Base-by-base conservation (phyloP, 2,888 invertebrate species). In the Zhuqinia jingwanae region DNA sequence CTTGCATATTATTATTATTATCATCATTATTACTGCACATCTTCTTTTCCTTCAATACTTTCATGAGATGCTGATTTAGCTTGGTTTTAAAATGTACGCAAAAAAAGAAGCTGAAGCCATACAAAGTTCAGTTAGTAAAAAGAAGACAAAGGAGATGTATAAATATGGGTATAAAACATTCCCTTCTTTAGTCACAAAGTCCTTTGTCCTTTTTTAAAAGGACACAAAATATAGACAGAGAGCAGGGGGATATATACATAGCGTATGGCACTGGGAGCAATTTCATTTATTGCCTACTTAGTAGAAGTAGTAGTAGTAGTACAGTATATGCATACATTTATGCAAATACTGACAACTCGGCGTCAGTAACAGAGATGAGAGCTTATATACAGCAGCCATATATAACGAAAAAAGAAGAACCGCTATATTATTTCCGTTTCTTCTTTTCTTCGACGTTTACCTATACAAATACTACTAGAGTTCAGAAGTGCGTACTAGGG, bases 381-480 rank as follows among this genome's bases (percentile, higher is more conserved):
- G 8, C 5, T 36, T 8, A 8, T 36, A 36, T 36, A n/a, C n/a
- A n/a, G n/a, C 20, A n/a, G 42, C 17, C n/a, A 13, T 68, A 68
- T 68, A n/a, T n/a, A n/a, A n/a, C n/a, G n/a, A n/a, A 45, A 45
- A 68, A 68, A 68, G 36, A 73, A 70, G 73, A 75, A 63, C 25
- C 6, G 81, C 36, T 76, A 42, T 22, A 58, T 36, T 70, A 70
- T 70, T 76, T 76, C 58, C 81, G 8, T 36, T 81, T 47, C 60
- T 70, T 45, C 13, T 30, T 60, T 63, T 60, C 60, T 75, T 30
- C 27, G 20, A 15, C 75, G 47, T 75, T 75, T 63, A 60, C 60
- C 75, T 82, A 63, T 63, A 82, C 82, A 82, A 82, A 82, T 82
- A 70, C 47, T 70, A 63, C 47, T 70, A 63, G 50, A 82, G 60